phyloP scores from a whole-genome alignment of 2,888 invertebrate species.

The Tuta absoluta region DNA sequence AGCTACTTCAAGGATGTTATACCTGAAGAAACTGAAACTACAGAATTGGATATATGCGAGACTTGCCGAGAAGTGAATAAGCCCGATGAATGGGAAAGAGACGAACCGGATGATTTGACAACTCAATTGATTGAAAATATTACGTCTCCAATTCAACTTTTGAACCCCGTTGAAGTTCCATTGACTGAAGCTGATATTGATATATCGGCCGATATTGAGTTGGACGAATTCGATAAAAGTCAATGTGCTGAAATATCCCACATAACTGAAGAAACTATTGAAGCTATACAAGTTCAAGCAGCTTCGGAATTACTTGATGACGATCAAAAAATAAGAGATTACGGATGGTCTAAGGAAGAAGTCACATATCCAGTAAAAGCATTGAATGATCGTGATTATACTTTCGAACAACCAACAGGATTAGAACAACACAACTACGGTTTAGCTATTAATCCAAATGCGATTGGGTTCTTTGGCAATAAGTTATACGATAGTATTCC shows the following conservation, averaged over 20 bases:
- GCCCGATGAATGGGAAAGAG: slow-evolving; percentile 49
- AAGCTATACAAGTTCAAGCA: slow-evolving; percentile 61
- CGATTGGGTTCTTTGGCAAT: slow-evolving; percentile 53
- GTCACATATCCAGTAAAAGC: slow-evolving; percentile 29
- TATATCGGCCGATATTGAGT: slow-evolving; percentile 35
- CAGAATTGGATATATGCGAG: slow-evolving; percentile 65
- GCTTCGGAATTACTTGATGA: slow-evolving; percentile 57
- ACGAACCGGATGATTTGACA: slow-evolving; percentile 58
- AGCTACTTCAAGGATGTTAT: slow-evolving; percentile 46
- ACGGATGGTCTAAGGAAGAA: slow-evolving; percentile 55
- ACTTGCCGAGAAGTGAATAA: slow-evolving; percentile 65
- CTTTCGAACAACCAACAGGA: slow-evolving; percentile 18
- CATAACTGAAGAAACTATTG: slow-evolving; percentile 64
- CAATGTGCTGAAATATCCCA: slow-evolving; percentile 59
- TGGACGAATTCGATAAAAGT: slow-evolving; percentile 42
- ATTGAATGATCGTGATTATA: not conserved
- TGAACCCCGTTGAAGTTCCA: slow-evolving; percentile 62
- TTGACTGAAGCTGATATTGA: slow-evolving; percentile 44
- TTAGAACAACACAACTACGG: slow-evolving; percentile 19
- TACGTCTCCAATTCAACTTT: slow-evolving; percentile 66
- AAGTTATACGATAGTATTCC: slow-evolving; percentile 33
- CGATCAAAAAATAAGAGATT: slow-evolving; percentile 41
- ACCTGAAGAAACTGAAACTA: slow-evolving; percentile 33
- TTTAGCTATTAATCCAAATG: slow-evolving; percentile 41
- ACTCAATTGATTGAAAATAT: slow-evolving; percentile 69